A percentile compares a stretch with the other conserved stretches of the same genome.
Evolutionary conservation across 2,113 vertebrate genomes (phyloP).

Genomic region (Triplophysa tibetana): DNA sequence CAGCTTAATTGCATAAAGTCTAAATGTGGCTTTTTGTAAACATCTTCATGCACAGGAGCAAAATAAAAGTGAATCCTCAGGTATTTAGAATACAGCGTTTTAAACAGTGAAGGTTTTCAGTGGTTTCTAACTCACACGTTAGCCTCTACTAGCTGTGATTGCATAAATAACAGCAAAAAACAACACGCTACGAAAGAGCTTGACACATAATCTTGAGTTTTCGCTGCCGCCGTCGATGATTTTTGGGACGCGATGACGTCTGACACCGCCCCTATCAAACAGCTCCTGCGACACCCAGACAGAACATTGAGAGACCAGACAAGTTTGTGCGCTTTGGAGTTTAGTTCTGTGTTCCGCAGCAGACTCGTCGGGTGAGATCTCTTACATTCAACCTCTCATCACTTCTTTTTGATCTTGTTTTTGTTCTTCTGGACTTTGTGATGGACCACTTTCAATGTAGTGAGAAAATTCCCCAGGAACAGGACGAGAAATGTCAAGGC

Average conservation of each 20-base stretch:
- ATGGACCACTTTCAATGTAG: slow-evolving; percentile 93
- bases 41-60: slow-evolving; percentile 57
- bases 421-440: slow-evolving; percentile 91
- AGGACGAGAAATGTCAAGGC: slow-evolving; percentile 90
- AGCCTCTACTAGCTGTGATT: slow-evolving; percentile 21
- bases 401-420: slow-evolving; percentile 74
- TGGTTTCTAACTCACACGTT: slow-evolving; percentile 45
- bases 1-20: slow-evolving; percentile 64
- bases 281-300: not conserved
- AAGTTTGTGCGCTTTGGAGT: not conserved
- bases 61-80: slow-evolving; percentile 37
- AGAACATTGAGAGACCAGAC: not conserved
- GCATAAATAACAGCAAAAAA: slow-evolving; percentile 46
- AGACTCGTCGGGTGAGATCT: not conserved
- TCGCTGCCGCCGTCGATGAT: not conserved
- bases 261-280: not conserved
- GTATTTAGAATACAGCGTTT: slow-evolving; percentile 48
- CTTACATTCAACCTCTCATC: slow-evolving; percentile 57
- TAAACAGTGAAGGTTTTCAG: slow-evolving; percentile 33
- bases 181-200: slow-evolving; percentile 37
- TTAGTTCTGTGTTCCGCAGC: slow-evolving; percentile 1
- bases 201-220: slow-evolving; percentile 13
- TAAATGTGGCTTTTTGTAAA: slow-evolving; percentile 50
- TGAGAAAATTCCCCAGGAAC: slow-evolving; percentile 97
- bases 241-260: not conserved